Evolutionary conservation across 2,113 vertebrate species (phyloP), one percentile per base, ranked within the genome.

Genomic region (Argyrosomus japonicus): DNA sequence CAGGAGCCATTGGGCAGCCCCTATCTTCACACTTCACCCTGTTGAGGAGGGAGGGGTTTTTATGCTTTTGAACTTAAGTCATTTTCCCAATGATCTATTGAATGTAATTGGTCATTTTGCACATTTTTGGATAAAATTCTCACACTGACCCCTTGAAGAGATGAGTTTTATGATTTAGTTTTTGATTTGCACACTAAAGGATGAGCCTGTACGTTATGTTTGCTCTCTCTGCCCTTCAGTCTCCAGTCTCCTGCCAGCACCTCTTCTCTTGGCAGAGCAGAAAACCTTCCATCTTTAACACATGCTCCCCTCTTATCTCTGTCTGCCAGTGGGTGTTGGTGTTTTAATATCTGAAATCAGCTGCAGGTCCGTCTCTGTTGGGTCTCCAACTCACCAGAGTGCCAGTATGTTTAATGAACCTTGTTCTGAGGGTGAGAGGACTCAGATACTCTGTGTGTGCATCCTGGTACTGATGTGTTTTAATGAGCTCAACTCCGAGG

Each of bases 401-500:
- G 47, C 14, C 18, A 5, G 32, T 8, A 3, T 32, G 48, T 58
- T 73, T 78, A 77, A 86, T 63, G 62, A 69, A 62, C 67, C 50
- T 50, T 7, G 6, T 50, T 77, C 58, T 50, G 50, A 71, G 21
- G 21, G 10, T 21, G 40, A 6, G 57, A 76, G 65, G 57, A 50
- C 27, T 64, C 57, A 50, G 25, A 56, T 56, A 3, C 48, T 62
- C 45, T 9, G 32, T 6, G 12, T 45, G 29, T 32, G 29, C 6
- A 0, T 27, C 19, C 40, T 17, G 8, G 12, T 51, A 1, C 29
- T 53, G 72, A 65, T 40, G 45, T 27, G 62, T 62, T 77, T 73
- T 85, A 74, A 86, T 58, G 68, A 81, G 73, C 40, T 11, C 48
- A 7, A 70, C 18, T 73, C 61, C 68, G 48, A 68, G 11, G 12